Evolutionary conservation across 2,888 invertebrate species (phyloP), one percentile per base, ranked within the genome.

Genomic region (Octonoba sinensis): DNA sequence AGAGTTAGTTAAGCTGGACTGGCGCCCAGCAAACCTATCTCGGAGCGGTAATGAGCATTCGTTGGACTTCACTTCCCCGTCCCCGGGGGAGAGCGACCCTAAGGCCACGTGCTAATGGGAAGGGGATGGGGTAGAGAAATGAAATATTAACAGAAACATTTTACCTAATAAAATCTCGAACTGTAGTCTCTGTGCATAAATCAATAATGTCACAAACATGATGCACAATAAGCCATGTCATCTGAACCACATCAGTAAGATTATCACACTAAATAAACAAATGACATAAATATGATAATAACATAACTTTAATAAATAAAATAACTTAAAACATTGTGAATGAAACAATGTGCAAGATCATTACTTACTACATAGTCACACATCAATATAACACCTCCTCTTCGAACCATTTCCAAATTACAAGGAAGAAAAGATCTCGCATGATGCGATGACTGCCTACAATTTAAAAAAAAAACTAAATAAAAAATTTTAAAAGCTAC

Each of bases 151-250:
- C n/a, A 59, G 13, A 46, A 56, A 51, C 20, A 47, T 3, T 70
- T 75, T 79, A 89, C 89, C 88, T 91, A 60, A 91, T 88, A 54
- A 93, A 90, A 87, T 93, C 92, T 78, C 90, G 90, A 6, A 94
- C 92, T 0, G 93, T 92, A 0, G 91, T 89, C 87, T 94, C 94
- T 0, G 90, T 88, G 46, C 91, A 91, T 75, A 93, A 90, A 51
- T 90, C 89, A 3, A 94, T 91, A 1, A 95, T 89, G 54, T 93
- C 91, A 85, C 92, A 91, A 0, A 93, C 92, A 83, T 94, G 91
- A 87, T 93, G 93, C 13, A 92, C 92, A n/a, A 95, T 88, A 13
- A 95, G 89, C 94, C 94, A 95, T 0, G 92, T 92, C 75, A 95
- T 89, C 85, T 93, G 93, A 44, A 94, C 93, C 0, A 91, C 92